Base-by-base conservation (phyloP, 1,140 invertebrate genomes). In the Drosophila ogumai region DNA sequence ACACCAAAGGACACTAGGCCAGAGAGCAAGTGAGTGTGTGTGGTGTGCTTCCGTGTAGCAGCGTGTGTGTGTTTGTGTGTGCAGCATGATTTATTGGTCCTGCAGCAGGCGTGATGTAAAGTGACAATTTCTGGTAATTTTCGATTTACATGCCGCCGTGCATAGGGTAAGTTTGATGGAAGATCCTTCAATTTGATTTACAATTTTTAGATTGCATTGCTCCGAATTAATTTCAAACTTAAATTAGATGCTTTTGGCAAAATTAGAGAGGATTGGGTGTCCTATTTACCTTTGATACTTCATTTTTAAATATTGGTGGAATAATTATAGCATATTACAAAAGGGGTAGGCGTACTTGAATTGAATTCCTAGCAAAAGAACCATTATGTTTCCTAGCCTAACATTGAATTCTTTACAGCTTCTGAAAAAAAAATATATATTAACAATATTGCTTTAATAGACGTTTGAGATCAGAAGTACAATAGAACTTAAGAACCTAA, bases 121-220 rank as follows among this genome's bases (percentile, higher is more conserved):
- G 60, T 90, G 84, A 88, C 85, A 84, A 84, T 81, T 88, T 80
- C 65, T 63, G 61, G 61, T 80, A 88, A 82, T 88, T 82, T 88
- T 88, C 85, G 76, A 90, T 88, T 88, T 88, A 81, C 76, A 88
- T 88, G 84, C 84, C 68, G 77, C 72, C 74, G 85, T 64, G 75
- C 76, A 74, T 74, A 52, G 72, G 84, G 84, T 88, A 77, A 84
- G 80, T 82, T 59, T 38, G 47, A 46, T 32, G 41, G 3, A n/a
- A 57, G 55, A 59, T 57, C 22, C 19, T 25, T 13, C 34, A 28
- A 36, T 76, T 75, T 54, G 34, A 54, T 66, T 61, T 52, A 73
- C 47, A 55, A 44, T 71, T 57, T 59, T 50, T 50, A 41, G 38
- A 72, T 73, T 38, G 25, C 28, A 59, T 36, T 71, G 12, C 36